Evolutionary conservation across 1,140 invertebrate genomes (phyloP).

Genomic region (Drosophila sp.): DNA sequence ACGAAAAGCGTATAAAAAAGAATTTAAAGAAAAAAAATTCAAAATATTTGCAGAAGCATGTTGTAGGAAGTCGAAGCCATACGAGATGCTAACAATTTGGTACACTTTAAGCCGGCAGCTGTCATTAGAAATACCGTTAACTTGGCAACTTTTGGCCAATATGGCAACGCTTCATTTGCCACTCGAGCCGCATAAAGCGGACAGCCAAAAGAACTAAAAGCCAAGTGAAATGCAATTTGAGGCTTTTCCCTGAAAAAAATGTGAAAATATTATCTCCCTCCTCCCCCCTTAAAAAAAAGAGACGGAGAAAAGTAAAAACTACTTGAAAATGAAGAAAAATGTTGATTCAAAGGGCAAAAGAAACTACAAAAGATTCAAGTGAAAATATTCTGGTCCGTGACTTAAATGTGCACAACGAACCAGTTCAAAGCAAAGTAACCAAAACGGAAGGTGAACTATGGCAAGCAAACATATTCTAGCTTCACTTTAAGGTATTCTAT

Average conservation of each 20-base stretch:
- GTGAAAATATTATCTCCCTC: constrained; percentile 7
- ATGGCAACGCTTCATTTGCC: constrained; percentile 49
- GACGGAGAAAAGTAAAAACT: constrained; percentile 11
- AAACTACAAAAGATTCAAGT: constrained; percentile 10
- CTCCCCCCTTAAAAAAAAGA: background rate
- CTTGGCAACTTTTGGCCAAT: constrained; percentile 40
- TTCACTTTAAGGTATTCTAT: background rate
- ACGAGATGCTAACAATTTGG: constrained; percentile 4
- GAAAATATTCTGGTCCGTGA: constrained; percentile 15
- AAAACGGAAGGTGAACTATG: background rate
- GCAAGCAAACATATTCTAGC: background rate
- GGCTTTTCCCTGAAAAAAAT: constrained; percentile 20
- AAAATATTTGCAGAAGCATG: constrained; percentile 29
- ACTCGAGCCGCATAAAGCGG: constrained; percentile 36
- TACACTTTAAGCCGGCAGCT: constrained; percentile 32
- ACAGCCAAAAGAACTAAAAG: constrained; percentile 20
- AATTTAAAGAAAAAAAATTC: constrained; percentile 4
- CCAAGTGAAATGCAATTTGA: constrained; percentile 54
- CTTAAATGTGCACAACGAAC: constrained; percentile 1
- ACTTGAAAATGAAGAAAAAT: constrained; percentile 32
- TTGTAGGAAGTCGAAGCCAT: constrained; percentile 5
- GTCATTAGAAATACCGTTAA: constrained; percentile 48
- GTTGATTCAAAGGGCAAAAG: constrained; percentile 17
- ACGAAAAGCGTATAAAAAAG: constrained; percentile 9
- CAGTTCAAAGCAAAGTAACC: background rate